Base-by-base conservation (phyloP, 2,888 invertebrate species). In the Diachrysia chrysitis region DNA sequence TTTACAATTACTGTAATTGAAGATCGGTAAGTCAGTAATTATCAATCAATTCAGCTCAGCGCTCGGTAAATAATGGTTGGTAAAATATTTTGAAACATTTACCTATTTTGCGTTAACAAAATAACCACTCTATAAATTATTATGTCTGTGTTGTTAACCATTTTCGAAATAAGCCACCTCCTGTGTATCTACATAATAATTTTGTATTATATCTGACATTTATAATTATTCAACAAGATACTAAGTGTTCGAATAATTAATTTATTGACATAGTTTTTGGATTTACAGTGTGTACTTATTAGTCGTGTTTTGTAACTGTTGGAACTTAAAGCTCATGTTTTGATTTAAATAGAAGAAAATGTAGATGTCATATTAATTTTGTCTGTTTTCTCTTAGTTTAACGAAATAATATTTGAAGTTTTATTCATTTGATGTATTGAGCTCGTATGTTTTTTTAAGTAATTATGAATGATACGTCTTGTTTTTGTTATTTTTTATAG, bases 201-300 rank as follows among this genome's bases (percentile, higher is more conserved):
- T 51, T 51, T 51, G 48, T 51, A 51, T 51, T 51, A 51, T 21
- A 59, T 29, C 42, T 46, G 58, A 58, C 63, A 58, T 48, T 29
- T 48, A 48, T 56, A 58, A 37, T 65, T 58, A 65, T 19, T 59
- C 53, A 46, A 65, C 58, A 55, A 42, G 54, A 35, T 58, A 23
- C 58, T 63, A 46, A 57, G 42, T 58, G 56, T 48, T 51, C 48
- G 19, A 21, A 21, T 51, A 51, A 51, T 51, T 51, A 51, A 51
- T 51, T 51, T 51, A 51, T 51, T 12, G 48, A 1, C 21, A 14
- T 51, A 19, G 48, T 51, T 51, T 51, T 51, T 51, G 19, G 48
- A 51, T 51, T 51, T 51, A 51, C 48, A 51, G 48, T 51, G 48
- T 51, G 19, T 21, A 51, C 19, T 51, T 51, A 51, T 51, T 21